These are phyloP conservation scores for Saguinus midas DNA, from an alignment of 2,113 vertebrate species.

Conservation along the genomic window DNA sequence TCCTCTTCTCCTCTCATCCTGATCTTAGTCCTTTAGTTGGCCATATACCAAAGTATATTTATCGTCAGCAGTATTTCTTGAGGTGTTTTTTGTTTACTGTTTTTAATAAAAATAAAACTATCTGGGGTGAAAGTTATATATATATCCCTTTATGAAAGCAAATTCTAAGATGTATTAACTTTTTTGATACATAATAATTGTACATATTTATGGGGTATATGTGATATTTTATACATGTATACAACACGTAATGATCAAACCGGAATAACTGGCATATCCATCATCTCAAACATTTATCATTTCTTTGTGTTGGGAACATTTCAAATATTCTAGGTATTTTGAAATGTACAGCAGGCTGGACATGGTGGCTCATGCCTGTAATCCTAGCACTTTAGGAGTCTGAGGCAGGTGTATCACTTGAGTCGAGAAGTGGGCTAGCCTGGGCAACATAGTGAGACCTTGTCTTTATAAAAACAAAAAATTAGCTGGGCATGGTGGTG, in stretches of 20 bases:
- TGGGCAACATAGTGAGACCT: no score
- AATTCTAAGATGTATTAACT: not conserved
- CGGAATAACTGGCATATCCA: not conserved
- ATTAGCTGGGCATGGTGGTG: no score
- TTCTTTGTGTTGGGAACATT: not conserved
- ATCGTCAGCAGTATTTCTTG: not conserved
- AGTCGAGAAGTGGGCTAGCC: no score
- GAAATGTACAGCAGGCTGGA: not conserved
- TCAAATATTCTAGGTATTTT: not conserved
- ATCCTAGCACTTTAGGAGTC: no score
- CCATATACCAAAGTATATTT: conserved; percentile 7
- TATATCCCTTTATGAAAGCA: not conserved
- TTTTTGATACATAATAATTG: not conserved
- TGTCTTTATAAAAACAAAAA: no score
- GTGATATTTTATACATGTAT: not conserved
- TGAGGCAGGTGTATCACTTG: no score
- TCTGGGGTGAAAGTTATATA: not conserved
- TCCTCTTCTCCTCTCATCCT: not conserved
- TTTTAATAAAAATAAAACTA: conserved; percentile 45
- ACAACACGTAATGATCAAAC: not conserved
- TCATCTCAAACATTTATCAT: not conserved
- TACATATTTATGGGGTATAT: not conserved
- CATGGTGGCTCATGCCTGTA: no score
- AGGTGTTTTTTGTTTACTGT: not conserved
- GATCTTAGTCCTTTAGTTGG: conserved; percentile 36